Percentiles rank a stretch among this genome's conserved stretches.
Conservation (phyloP, 2,888 invertebrate genomes). For the Gibbula magus region DNA sequence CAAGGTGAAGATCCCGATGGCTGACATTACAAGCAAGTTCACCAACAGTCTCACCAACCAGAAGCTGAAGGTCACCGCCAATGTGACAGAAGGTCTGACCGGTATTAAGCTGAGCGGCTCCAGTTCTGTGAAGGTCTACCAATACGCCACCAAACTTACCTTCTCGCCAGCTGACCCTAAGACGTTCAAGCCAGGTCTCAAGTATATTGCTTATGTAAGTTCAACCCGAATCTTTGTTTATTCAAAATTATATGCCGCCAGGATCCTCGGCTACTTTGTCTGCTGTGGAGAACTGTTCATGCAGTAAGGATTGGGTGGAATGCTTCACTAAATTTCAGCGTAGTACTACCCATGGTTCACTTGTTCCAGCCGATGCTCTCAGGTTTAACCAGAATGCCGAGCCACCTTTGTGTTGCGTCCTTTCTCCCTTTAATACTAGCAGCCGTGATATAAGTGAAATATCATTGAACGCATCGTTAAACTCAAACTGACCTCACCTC, state of each 20-base stretch:
- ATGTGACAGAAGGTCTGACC: slow-evolving; percentile 92
- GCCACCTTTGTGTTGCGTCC: not conserved
- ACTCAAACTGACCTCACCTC: no score
- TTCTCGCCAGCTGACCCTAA: slow-evolving; percentile 86
- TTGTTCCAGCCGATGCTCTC: no score
- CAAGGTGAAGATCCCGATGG: slow-evolving; percentile 50
- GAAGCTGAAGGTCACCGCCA: slow-evolving; percentile 79
- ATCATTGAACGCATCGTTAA: no score
- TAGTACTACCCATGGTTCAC: no score
- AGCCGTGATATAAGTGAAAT: no score
- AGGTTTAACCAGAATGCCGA: not conserved
- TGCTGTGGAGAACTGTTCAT: not conserved
- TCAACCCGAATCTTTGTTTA: not conserved
- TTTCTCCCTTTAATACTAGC: no score
- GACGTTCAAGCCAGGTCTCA: slow-evolving; percentile 91
- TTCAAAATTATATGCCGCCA: not conserved
- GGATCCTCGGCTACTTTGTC: not conserved
- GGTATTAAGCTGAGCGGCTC: slow-evolving; percentile 88
- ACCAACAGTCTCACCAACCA: slow-evolving; percentile 34
- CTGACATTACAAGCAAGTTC: slow-evolving; percentile 40
- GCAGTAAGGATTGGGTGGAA: no score
- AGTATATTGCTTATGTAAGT: slow-evolving; percentile 87
- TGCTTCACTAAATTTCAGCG: no score
- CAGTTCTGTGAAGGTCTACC: slow-evolving; percentile 84
- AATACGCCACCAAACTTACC: slow-evolving; percentile 85